A percentile compares a stretch with the other conserved stretches of the same genome.
These are phyloP conservation scores for Unio delphinus DNA, from an alignment of 2,888 invertebrate genomes.

Conservation along the genomic window DNA sequence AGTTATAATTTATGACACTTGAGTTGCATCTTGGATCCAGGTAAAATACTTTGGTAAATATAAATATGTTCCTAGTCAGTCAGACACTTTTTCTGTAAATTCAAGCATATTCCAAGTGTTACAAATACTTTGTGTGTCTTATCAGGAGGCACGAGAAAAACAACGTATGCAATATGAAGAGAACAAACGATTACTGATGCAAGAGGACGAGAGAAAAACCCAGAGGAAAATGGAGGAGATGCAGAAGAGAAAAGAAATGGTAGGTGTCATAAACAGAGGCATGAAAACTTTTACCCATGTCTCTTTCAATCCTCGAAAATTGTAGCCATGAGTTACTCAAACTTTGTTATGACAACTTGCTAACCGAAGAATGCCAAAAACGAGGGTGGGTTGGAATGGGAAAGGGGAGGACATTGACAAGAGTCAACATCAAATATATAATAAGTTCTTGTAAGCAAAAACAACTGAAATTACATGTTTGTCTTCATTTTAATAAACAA, in stretches of 20 bases:
- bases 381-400: too few relatives aligned
- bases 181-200: constrained; percentile 50
- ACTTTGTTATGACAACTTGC: too few relatives aligned
- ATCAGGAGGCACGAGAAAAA: constrained; percentile 64
- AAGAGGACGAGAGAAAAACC: constrained; percentile 65
- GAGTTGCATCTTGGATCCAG: background rate
- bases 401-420: too few relatives aligned
- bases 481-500: too few relatives aligned
- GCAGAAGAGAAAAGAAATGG: constrained; percentile 63
- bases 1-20: background rate
- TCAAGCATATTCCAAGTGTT: background rate
- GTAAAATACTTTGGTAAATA: background rate
- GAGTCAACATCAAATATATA: too few relatives aligned
- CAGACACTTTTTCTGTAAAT: background rate
- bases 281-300: too few relatives aligned
- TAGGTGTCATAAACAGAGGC: constrained; percentile 20
- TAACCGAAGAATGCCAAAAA: too few relatives aligned
- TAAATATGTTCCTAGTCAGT: background rate
- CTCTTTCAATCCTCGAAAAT: too few relatives aligned
- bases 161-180: constrained; percentile 67
- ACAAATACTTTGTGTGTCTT: background rate
- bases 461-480: too few relatives aligned
- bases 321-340: too few relatives aligned
- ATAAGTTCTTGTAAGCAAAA: too few relatives aligned
- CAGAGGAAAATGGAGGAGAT: constrained; percentile 66